These are phyloP conservation scores for Riparia riparia DNA, from an alignment of 2,113 vertebrate species.

Conservation along the genomic window DNA sequence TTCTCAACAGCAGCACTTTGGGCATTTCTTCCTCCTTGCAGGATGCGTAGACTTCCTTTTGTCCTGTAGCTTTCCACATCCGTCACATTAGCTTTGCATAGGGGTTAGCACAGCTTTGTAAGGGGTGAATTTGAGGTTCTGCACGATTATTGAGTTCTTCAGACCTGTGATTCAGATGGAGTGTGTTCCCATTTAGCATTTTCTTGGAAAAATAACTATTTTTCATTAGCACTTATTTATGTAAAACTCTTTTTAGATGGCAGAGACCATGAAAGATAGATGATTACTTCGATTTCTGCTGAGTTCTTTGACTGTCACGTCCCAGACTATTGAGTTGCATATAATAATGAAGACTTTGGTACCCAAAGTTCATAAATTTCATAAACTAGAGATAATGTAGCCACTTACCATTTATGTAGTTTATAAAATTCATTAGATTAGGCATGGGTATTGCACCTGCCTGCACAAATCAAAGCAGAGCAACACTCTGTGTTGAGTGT, in stretches of 20 bases:
- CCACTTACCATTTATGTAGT: background rate
- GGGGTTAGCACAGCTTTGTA: background rate
- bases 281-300: background rate
- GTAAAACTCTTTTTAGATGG: background rate
- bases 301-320: background rate
- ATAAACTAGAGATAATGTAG: background rate
- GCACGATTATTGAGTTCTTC: background rate
- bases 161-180: background rate
- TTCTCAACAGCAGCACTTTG: background rate
- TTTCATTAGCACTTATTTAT: background rate
- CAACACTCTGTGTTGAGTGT: background rate
- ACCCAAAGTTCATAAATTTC: background rate
- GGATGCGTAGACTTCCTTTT: background rate
- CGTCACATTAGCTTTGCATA: background rate
- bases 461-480: background rate
- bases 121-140: background rate
- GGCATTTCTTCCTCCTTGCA: background rate
- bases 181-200: background rate
- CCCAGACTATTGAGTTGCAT: background rate
- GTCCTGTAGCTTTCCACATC: background rate
- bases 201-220: background rate
- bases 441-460: background rate
- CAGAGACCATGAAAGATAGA: background rate
- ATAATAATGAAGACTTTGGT: background rate
- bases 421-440: background rate